Conservation (phyloP, 2,888 invertebrate species). For the Leptopilina syphax region DNA sequence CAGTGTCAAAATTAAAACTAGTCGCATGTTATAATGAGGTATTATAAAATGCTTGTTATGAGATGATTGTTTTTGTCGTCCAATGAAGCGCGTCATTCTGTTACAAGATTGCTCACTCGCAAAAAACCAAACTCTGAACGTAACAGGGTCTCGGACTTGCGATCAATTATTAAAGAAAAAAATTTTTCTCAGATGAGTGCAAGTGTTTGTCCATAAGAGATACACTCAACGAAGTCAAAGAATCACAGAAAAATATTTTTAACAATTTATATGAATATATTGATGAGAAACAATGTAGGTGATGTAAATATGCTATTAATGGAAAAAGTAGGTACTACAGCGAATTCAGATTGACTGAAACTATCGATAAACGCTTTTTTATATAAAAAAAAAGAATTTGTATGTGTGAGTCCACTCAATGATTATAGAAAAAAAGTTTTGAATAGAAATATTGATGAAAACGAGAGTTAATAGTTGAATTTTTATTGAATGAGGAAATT, state of each 20-base stretch:
- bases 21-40: slow-evolving; percentile 64
- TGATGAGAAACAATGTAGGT: slow-evolving; percentile 64
- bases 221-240: slow-evolving; percentile 49
- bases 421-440: slow-evolving; percentile 49
- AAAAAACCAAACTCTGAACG: slow-evolving; percentile 27
- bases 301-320: slow-evolving; percentile 67
- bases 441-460: slow-evolving; percentile 49
- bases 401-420: slow-evolving; percentile 51
- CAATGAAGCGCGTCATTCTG: slow-evolving; percentile 41
- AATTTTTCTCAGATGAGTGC: slow-evolving; percentile 23
- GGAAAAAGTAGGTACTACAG: slow-evolving; percentile 69
- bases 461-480: slow-evolving; percentile 42
- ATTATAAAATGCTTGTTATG: slow-evolving; percentile 54
- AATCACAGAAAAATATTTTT: slow-evolving; percentile 64
- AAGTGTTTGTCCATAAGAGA: slow-evolving; percentile 48
- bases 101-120: slow-evolving; percentile 46
- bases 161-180: not conserved
- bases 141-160: slow-evolving; percentile 29
- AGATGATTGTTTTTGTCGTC: slow-evolving; percentile 44
- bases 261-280: slow-evolving; percentile 56
- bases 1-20: slow-evolving; percentile 73
- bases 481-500: not conserved
- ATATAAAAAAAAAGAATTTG: slow-evolving; percentile 41
- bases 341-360: slow-evolving; percentile 63
- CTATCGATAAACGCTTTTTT: slow-evolving; percentile 69